Percentiles rank a stretch among this genome's conserved stretches.
These are phyloP conservation scores for Fulmarus glacialis DNA, from an alignment of 2,113 vertebrate species.

Conservation along the genomic window DNA sequence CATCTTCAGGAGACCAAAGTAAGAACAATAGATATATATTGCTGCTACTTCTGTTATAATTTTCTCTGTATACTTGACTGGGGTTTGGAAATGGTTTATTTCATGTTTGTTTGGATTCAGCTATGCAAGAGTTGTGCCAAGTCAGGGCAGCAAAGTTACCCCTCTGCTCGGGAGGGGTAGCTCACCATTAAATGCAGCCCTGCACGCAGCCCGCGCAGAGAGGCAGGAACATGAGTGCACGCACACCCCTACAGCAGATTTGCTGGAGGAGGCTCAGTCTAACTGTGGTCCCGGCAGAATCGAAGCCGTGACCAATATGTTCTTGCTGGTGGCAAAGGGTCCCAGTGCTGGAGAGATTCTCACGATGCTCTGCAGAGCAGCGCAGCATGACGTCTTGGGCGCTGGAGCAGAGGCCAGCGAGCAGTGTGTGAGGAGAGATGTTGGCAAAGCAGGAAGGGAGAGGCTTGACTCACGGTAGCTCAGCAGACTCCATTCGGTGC, in stretches of 20 bases:
- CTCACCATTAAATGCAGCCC: neutral
- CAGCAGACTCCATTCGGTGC: neutral
- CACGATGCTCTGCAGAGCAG: neutral
- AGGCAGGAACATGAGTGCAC: neutral
- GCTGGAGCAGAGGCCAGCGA: neutral
- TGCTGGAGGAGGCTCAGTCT: neutral
- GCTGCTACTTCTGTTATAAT: neutral
- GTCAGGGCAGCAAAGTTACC: neutral
- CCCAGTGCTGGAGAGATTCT: neutral
- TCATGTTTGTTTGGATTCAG: accelerated
- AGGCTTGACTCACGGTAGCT: neutral
- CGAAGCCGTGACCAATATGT: accelerated
- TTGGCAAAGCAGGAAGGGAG: neutral
- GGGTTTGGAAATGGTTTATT: neutral
- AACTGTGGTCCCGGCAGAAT: accelerated
- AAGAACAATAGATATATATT: conserved; percentile 34
- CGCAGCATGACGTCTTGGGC: no score
- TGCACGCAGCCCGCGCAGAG: neutral
- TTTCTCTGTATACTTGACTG: accelerated
- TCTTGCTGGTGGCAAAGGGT: neutral
- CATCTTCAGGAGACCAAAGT: conserved; percentile 98
- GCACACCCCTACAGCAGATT: neutral
- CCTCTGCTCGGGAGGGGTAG: neutral
- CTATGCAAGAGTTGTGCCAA: accelerated
- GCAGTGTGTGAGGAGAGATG: neutral